phyloP scores from a whole-genome alignment of 1,140 invertebrate species.

The Archivesica marissinica region DNA sequence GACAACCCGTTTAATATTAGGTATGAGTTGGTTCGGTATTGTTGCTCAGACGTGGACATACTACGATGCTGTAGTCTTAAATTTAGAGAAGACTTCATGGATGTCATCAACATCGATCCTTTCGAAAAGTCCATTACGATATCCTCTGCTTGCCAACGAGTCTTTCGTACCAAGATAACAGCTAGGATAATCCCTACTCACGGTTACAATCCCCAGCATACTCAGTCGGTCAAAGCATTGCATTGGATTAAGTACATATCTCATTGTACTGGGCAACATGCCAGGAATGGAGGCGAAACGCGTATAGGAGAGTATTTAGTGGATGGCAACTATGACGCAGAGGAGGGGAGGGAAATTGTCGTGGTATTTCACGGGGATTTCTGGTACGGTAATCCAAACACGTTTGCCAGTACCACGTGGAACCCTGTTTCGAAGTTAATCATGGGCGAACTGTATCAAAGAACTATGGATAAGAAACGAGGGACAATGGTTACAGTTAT shows the following conservation, averaged over 20 bases:
- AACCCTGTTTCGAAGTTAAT: not conserved
- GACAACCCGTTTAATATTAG: slow-evolving; percentile 34
- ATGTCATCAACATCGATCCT: slow-evolving; percentile 4
- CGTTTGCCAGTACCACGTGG: not conserved
- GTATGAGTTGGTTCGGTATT: slow-evolving; percentile 24
- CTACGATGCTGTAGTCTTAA: slow-evolving; percentile 1
- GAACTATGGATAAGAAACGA: not conserved
- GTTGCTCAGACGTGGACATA: slow-evolving; percentile 58
- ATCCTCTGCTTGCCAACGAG: slow-evolving; percentile 7
- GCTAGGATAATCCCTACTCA: not conserved
- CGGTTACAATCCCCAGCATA: not conserved
- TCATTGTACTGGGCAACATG: not conserved
- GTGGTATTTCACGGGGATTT: not conserved
- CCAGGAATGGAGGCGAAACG: not conserved
- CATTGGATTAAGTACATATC: not conserved
- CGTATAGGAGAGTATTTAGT: not conserved
- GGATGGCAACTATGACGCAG: not conserved
- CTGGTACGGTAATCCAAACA: not conserved
- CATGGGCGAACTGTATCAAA: not conserved
- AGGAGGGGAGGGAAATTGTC: not conserved
- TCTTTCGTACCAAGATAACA: slow-evolving; percentile 9
- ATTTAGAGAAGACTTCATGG: slow-evolving; percentile 17
- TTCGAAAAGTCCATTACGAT: slow-evolving; percentile 36
- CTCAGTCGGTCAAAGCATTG: not conserved
- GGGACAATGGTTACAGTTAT: not conserved